phyloP scores from a whole-genome alignment of 2,888 invertebrate genomes.

The Leptopilina drosophilae region DNA sequence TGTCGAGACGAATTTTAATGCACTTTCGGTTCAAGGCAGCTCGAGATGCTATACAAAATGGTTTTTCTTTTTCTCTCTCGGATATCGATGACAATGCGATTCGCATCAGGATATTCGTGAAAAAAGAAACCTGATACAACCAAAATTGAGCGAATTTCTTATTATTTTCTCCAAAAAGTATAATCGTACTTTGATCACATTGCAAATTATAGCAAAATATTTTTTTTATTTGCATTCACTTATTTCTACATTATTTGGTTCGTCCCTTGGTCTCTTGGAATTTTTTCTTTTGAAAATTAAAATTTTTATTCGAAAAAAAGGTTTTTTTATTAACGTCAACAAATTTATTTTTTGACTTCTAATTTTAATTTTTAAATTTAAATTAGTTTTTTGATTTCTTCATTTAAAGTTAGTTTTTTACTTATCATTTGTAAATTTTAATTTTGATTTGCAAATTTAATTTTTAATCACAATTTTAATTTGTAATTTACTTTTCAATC shows the following conservation, averaged over 20 bases:
- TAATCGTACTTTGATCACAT: conserved; percentile 41
- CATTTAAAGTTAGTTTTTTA: too few species aligned
- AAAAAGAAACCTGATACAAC: conserved; percentile 33
- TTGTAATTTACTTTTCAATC: too few species aligned
- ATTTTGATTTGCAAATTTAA: too few species aligned
- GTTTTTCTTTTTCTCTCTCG: conserved; percentile 44
- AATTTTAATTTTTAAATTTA: too few species aligned
- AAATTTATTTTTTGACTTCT: too few species aligned
- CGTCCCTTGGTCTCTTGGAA: not conserved
- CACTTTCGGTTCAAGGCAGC: conserved; percentile 77
- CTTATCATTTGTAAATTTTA: not conserved
- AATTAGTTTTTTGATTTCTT: too few species aligned
- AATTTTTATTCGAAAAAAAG: too few species aligned
- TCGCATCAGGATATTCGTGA: conserved; percentile 43
- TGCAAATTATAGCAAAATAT: conserved; percentile 46
- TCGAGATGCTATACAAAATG: conserved; percentile 74
- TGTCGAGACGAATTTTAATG: conserved; percentile 70
- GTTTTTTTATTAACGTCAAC: too few species aligned
- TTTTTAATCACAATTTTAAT: too few species aligned
- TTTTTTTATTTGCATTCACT: conserved; percentile 25
- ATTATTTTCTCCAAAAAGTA: conserved; percentile 10
- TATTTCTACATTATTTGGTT: conserved; percentile 13
- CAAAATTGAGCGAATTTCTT: conserved; percentile 43
- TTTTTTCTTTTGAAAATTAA: not conserved
- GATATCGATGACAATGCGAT: conserved; percentile 43